phyloP scores from a whole-genome alignment of 92 coral and sea anemone species.

The Siderastrea radians region DNA sequence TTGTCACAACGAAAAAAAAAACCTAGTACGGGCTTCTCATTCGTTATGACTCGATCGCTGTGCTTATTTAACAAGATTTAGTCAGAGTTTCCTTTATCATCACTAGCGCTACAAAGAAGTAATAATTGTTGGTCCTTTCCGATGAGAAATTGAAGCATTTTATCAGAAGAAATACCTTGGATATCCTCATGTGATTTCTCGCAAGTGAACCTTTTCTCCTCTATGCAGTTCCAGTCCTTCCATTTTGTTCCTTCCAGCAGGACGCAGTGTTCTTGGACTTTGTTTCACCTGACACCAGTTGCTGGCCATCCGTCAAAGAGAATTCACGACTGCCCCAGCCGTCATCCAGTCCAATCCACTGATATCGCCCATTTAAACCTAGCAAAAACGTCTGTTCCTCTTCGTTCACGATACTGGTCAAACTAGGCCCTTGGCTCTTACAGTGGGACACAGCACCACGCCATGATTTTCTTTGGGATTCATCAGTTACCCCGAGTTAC shows the following conservation, averaged over 20 bases:
- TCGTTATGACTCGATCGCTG: no score
- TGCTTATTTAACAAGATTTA: no score
- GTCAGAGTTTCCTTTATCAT: no score
- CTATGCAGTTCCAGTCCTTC: conserved; percentile 8
- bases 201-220: conserved; percentile 2
- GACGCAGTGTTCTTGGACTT: conserved; percentile 2
- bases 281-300: not conserved
- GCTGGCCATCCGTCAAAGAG: not conserved
- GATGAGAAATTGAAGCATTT: no score
- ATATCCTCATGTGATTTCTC: not conserved
- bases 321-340: conserved; percentile 12
- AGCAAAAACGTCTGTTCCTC: conserved; percentile 12
- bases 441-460: not conserved
- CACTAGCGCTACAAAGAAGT: no score
- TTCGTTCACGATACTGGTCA: not conserved
- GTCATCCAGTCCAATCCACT: conserved; percentile 12
- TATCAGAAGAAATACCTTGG: not conserved
- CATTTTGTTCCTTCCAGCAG: not conserved
- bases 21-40: no score
- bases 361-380: not conserved
- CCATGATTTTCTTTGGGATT: not conserved
- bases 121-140: no score
- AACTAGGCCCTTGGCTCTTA: not conserved
- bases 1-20: no score
- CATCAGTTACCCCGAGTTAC: not conserved